Evolutionary conservation across 2,113 vertebrate genomes (phyloP).

Genomic region (Nesogale talazaci): DNA sequence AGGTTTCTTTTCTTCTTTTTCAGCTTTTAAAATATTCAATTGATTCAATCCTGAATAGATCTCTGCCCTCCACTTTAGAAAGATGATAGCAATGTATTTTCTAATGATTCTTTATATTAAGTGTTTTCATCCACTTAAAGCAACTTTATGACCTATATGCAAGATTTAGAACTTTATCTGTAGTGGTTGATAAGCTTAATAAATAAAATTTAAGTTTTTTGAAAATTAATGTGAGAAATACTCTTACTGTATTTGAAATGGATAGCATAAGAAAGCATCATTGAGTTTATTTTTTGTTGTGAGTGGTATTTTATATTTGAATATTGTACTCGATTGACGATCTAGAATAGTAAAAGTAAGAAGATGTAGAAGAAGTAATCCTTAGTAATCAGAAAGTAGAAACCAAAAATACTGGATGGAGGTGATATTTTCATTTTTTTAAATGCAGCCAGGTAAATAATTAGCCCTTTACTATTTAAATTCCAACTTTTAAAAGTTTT

Average conservation of each 20-base stretch:
- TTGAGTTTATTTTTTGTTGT: constrained; percentile 22
- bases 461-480: background rate
- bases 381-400: background rate
- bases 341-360: constrained; percentile 30
- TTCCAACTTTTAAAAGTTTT: background rate
- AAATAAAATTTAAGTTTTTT: constrained; percentile 36
- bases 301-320: constrained; percentile 23
- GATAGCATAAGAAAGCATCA: background rate
- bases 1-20: constrained; percentile 3
- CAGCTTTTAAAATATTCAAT: constrained; percentile 15
- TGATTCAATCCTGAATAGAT: background rate
- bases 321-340: background rate
- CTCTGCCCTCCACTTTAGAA: background rate
- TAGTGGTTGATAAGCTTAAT: background rate
- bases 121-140: constrained; percentile 32
- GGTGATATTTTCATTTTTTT: background rate
- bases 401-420: constrained; percentile 3
- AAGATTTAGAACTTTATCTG: constrained; percentile 14
- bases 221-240: constrained; percentile 51
- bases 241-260: constrained; percentile 41
- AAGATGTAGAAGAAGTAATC: background rate
- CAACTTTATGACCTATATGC: background rate
- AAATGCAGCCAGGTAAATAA: background rate
- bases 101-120: constrained; percentile 14
- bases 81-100: constrained; percentile 21